Base-by-base conservation (phyloP, 92 coral and sea anemone genomes). In the Montipora capitata region DNA sequence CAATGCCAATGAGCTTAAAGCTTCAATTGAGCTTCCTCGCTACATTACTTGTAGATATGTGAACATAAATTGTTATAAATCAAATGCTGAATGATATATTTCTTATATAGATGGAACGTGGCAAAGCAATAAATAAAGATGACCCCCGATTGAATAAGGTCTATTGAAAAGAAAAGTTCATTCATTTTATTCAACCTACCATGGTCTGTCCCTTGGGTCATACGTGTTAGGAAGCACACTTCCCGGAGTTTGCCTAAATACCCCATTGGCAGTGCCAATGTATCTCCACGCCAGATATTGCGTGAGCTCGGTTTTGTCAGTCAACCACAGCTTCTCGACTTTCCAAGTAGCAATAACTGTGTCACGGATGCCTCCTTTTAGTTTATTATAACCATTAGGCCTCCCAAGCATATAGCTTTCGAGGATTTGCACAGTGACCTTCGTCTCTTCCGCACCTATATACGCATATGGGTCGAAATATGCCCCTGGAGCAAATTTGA, bases 401-500 rank as follows among this genome's bases (percentile, higher is more conserved):
- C 52, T 49, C 17, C 90, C 87, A 10, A 48, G 69, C 89, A 92
- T 83, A 86, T 70, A 92, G 16, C 54, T 87, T 20, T 20, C 0
- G 27, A 20, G n/a, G 12, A 72, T 11, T 44, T 64, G 14, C 2
- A 88, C 90, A 9, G 39, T 49, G 2, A 48, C 75, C 10, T 73
- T 59, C 4, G 90, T 83, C 59, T 92, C 95, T 0, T 76, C 62
- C 63, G 48, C 42, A 20, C 90, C 90, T 9, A 83, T 67, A 35
- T 92, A 92, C 39, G 0, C 35, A 79, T 77, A 92, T 3, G 93
- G 90, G 40, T 88, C 89, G 18, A 14, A 1, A 44, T 77, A 92
- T 16, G 93, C 92, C 10, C 87, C 90, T 8, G 95, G 89, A 45
- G 90, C 72, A 79, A 89, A 92, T 73, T 92, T 92, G 1, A 92